phyloP scores from a whole-genome alignment of 2,888 invertebrate genomes.

The Hesperia comma region DNA sequence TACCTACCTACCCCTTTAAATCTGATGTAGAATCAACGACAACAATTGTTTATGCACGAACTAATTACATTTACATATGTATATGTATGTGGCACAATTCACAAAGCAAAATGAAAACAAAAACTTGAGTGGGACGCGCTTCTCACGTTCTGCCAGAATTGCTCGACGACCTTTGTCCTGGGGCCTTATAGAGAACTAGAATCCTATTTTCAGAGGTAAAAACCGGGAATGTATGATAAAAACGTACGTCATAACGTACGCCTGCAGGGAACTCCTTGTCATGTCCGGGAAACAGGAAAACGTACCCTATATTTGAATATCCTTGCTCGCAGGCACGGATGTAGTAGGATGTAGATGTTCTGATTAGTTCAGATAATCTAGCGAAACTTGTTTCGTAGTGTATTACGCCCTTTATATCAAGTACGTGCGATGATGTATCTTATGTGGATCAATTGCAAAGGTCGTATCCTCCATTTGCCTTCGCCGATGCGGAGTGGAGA shows the following conservation, averaged over 20 bases:
- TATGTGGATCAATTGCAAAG: conserved; percentile 32
- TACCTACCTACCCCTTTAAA: too few species aligned
- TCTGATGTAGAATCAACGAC: too few species aligned
- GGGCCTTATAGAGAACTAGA: conserved; percentile 13
- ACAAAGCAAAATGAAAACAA: conserved; percentile 15
- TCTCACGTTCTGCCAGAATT: conserved; percentile 14
- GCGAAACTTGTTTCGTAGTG: conserved; percentile 14
- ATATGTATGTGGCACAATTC: conserved; percentile 10
- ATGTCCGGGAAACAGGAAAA: conserved; percentile 21
- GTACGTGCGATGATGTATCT: conserved; percentile 3
- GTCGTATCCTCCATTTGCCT: conserved; percentile 46
- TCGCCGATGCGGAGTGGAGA: conserved; percentile 42
- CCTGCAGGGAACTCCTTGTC: conserved; percentile 26
- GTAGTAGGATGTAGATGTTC: conserved; percentile 19
- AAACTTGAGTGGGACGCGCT: conserved; percentile 15
- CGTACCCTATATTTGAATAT: conserved; percentile 26
- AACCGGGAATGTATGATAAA: conserved; percentile 18
- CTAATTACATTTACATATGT: background rate
- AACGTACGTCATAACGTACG: conserved; percentile 13
- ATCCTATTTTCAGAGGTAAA: conserved; percentile 26
- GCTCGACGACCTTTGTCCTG: conserved; percentile 22
- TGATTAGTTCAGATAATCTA: conserved; percentile 18
- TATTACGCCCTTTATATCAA: conserved; percentile 18
- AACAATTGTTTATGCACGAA: too few species aligned
- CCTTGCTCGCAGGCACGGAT: conserved; percentile 16